Evolutionary conservation across 2,888 invertebrate genomes (phyloP).

Genomic region (Flabesymbios commensalis): DNA sequence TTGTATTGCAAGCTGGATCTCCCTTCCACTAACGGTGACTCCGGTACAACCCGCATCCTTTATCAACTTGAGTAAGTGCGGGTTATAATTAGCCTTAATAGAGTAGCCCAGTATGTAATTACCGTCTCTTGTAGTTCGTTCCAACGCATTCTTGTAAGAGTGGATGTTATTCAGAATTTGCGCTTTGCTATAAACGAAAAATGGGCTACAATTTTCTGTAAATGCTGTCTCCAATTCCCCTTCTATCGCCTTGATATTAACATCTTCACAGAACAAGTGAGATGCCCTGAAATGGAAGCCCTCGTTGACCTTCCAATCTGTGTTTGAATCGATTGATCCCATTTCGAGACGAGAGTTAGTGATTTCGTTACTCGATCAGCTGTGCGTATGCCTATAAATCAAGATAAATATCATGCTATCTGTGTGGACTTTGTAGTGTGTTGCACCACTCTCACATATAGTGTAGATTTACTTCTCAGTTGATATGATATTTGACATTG

Average conservation of each 20-base stretch:
- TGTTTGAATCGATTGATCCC: no score
- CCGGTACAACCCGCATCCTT: conserved; percentile 41
- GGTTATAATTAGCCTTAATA: conserved; percentile 59
- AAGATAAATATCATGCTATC: no score
- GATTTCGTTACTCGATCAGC: no score
- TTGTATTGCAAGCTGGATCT: conserved; percentile 55
- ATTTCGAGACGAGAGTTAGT: no score
- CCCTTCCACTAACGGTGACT: conserved; percentile 58
- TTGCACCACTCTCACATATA: no score
- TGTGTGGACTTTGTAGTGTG: no score
- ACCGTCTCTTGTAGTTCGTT: conserved; percentile 16
- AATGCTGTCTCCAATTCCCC: conserved; percentile 15
- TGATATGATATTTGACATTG: no score
- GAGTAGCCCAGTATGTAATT: conserved; percentile 49
- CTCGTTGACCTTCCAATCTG: no score
- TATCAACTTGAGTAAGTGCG: conserved; percentile 46
- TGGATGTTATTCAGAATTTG: conserved; percentile 42
- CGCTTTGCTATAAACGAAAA: conserved; percentile 49
- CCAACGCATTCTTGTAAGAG: conserved; percentile 37
- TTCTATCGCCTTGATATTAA: conserved; percentile 28
- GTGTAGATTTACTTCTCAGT: no score
- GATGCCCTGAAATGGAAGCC: no score
- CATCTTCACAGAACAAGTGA: conserved; percentile 38
- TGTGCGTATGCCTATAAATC: no score
- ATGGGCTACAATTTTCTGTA: conserved; percentile 29